Evolutionary conservation across 1,140 invertebrate genomes (phyloP).

Genomic region (Papilio dardanus): DNA sequence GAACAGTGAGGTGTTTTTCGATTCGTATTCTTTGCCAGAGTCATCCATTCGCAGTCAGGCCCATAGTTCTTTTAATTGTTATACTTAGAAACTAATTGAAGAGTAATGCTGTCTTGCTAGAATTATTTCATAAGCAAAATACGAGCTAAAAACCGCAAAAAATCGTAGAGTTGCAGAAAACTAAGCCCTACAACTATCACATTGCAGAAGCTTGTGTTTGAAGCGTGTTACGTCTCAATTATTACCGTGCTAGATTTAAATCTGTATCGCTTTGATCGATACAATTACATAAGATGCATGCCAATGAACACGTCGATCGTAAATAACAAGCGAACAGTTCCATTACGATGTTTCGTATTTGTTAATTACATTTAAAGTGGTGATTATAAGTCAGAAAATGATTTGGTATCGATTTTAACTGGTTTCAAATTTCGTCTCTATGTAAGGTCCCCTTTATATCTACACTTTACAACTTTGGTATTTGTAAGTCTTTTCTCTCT

Average conservation of each 20-base stretch:
- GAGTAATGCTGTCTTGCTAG: too few species aligned
- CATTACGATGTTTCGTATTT: constrained; percentile 40
- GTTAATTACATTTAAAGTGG: constrained; percentile 44
- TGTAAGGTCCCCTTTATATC: not conserved
- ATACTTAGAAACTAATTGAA: too few species aligned
- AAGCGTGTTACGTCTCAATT: not conserved
- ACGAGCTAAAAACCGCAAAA: too few species aligned
- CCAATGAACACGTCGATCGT: constrained; percentile 41
- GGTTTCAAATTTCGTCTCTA: constrained; percentile 47
- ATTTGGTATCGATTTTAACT: constrained; percentile 36
- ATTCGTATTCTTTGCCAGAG: too few species aligned
- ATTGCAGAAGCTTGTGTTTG: not conserved
- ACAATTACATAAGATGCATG: constrained; percentile 38
- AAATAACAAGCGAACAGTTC: constrained; percentile 41
- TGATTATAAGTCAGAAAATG: constrained; percentile 44
- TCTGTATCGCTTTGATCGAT: not conserved
- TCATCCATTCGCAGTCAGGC: too few species aligned
- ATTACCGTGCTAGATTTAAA: not conserved
- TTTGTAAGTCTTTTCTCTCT: too few species aligned
- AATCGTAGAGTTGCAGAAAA: too few species aligned
- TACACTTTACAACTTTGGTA: too few species aligned
- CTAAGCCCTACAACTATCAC: not conserved
- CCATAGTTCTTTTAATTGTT: too few species aligned
- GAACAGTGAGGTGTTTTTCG: too few species aligned
- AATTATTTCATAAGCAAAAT: too few species aligned